These are phyloP conservation scores for Caenorhabditis angaria DNA, from an alignment of 2,888 invertebrate genomes.

Conservation along the genomic window DNA sequence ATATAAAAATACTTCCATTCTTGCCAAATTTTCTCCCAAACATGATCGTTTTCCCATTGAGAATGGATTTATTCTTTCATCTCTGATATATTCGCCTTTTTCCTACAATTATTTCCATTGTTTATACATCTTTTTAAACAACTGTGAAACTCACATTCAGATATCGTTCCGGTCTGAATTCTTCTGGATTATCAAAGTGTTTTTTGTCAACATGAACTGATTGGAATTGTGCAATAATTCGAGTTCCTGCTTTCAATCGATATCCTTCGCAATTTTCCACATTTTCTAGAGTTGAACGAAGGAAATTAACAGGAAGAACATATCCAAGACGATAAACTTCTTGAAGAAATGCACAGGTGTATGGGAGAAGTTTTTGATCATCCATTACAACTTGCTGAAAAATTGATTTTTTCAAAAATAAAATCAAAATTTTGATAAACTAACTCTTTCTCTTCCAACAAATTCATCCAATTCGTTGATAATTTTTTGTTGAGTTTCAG, in stretches of 20 bases:
- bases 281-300: constrained; percentile 38
- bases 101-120: constrained; percentile 12
- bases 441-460: constrained; percentile 46
- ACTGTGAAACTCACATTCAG: constrained; percentile 26
- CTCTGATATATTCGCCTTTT: constrained; percentile 41
- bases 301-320: constrained; percentile 46
- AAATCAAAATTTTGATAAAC: too few relatives aligned
- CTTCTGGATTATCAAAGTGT: constrained; percentile 39
- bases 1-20: constrained; percentile 51
- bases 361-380: constrained; percentile 49
- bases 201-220: constrained; percentile 47
- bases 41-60: constrained; percentile 49
- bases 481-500: constrained; percentile 44
- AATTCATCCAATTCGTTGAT: constrained; percentile 47
- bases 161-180: constrained; percentile 41
- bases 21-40: constrained; percentile 45
- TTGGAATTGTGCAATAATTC: constrained; percentile 48
- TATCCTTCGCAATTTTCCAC: constrained; percentile 39
- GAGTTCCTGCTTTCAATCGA: constrained; percentile 34
- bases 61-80: constrained; percentile 48
- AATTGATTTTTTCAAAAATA: too few relatives aligned
- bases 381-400: constrained; percentile 45
- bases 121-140: neutral
- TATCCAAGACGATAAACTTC: constrained; percentile 52
- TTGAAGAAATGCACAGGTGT: constrained; percentile 50